Percentiles rank a stretch among this genome's conserved stretches.
Conservation (phyloP, 2,888 invertebrate species). For the Sinopyrophorus schimmeli region DNA sequence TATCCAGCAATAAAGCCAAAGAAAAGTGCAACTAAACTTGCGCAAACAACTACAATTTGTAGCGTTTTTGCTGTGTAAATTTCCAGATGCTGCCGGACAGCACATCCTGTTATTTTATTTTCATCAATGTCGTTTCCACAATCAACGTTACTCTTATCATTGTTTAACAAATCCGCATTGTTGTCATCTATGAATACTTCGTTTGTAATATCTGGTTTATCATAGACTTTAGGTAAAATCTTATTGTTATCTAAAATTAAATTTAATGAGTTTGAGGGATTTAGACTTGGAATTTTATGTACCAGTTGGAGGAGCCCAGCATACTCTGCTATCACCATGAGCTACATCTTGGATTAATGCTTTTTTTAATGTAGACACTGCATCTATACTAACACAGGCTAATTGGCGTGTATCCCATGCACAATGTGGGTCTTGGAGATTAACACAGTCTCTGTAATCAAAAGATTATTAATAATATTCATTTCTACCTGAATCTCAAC, state of each 20-base stretch:
- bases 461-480: slow-evolving; percentile 32
- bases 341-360: slow-evolving; percentile 71
- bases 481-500: slow-evolving; percentile 63
- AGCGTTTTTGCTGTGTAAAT: slow-evolving; percentile 81
- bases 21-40: slow-evolving; percentile 78
- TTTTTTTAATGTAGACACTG: slow-evolving; percentile 47
- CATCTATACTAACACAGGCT: slow-evolving; percentile 60
- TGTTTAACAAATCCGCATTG: slow-evolving; percentile 38
- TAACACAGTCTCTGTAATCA: slow-evolving; percentile 83
- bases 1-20: slow-evolving; percentile 85
- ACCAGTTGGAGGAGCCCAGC: slow-evolving; percentile 51
- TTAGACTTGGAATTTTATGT: slow-evolving; percentile 16
- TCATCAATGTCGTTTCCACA: slow-evolving; percentile 46
- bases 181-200: slow-evolving; percentile 27
- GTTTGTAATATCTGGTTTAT: slow-evolving; percentile 34
- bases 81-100: slow-evolving; percentile 60
- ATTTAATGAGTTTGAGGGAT: not conserved
- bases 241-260: slow-evolving; percentile 26
- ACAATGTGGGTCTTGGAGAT: slow-evolving; percentile 95
- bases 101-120: slow-evolving; percentile 45
- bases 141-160: slow-evolving; percentile 15
- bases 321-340: slow-evolving; percentile 67
- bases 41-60: slow-evolving; percentile 77
- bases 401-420: slow-evolving; percentile 81
- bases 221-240: slow-evolving; percentile 26